A percentile compares a stretch with the other conserved stretches of the same genome.
These are phyloP conservation scores for Drosophila rellima DNA, from an alignment of 2,888 invertebrate species.

Conservation along the genomic window DNA sequence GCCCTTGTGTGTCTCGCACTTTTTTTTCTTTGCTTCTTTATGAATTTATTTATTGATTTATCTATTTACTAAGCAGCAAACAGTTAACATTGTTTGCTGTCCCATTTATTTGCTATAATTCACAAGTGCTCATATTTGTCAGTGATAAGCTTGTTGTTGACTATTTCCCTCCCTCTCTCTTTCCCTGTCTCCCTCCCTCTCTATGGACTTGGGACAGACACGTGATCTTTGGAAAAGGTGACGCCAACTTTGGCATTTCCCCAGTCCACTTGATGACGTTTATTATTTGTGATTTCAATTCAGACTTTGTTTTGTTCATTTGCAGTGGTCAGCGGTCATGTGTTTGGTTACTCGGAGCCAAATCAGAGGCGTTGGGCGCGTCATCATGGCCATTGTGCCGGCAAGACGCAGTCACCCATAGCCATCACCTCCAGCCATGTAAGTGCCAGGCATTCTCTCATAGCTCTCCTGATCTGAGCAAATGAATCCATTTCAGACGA, in stretches of 20 bases:
- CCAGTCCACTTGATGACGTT: constrained; percentile 15
- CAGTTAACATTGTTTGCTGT: constrained; percentile 56
- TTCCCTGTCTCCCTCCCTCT: constrained; percentile 1
- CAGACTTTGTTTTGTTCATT: constrained; percentile 29
- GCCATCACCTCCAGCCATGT: constrained; percentile 87
- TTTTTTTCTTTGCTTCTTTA: constrained; percentile 34
- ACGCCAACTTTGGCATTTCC: constrained; percentile 15
- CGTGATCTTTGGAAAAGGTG: constrained; percentile 51
- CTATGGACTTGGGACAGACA: constrained; percentile 30
- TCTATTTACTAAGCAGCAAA: constrained; percentile 61
- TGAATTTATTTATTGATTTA: constrained; percentile 59
- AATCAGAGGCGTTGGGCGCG: constrained; percentile 89
- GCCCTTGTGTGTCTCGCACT: constrained; percentile 57
- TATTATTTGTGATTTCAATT: constrained; percentile 22
- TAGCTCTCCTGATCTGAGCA: not conserved
- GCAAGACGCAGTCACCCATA: constrained; percentile 89
- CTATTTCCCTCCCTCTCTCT: not conserved
- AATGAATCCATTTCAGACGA: constrained; percentile 84
- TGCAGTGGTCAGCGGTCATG: constrained; percentile 73
- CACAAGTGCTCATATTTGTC: constrained; percentile 72
- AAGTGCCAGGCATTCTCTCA: constrained; percentile 24
- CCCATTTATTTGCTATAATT: constrained; percentile 68
- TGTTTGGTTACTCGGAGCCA: constrained; percentile 89
- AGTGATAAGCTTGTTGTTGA: constrained; percentile 53
- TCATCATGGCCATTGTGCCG: constrained; percentile 88